A percentile compares a stretch with the other conserved stretches of the same genome.
phyloP scores from a whole-genome alignment of 2,888 invertebrate species.

The Seira ritae region DNA sequence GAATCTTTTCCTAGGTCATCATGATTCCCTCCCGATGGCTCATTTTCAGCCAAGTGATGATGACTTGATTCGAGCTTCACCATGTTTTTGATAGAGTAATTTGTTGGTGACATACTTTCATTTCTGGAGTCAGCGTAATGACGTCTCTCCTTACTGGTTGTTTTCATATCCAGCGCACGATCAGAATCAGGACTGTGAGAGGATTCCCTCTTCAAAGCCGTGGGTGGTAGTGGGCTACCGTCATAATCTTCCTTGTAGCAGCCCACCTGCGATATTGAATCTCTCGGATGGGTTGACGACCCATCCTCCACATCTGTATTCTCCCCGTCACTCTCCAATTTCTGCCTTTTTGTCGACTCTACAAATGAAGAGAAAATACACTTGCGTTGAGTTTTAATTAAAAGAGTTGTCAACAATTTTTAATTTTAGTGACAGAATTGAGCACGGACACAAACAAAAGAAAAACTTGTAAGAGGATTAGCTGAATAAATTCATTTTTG shows the following conservation, averaged over 20 bases:
- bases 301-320: conserved; percentile 51
- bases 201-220: conserved; percentile 20
- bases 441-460: no score
- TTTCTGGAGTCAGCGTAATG: conserved; percentile 14
- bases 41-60: conserved; percentile 54
- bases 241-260: conserved; percentile 58
- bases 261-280: conserved; percentile 36
- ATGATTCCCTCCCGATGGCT: no score
- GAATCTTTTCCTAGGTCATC: conserved; percentile 23
- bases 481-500: no score
- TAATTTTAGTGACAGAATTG: no score
- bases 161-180: conserved; percentile 51
- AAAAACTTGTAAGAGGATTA: no score
- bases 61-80: conserved; percentile 33
- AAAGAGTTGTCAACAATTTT: conserved; percentile 14
- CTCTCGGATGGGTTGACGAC: conserved; percentile 3
- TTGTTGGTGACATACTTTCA: conserved; percentile 55
- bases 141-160: conserved; percentile 20
- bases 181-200: conserved; percentile 55
- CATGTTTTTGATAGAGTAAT: conserved; percentile 66
- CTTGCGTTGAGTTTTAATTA: conserved; percentile 22
- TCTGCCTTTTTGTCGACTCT: conserved; percentile 71
- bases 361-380: conserved; percentile 63
- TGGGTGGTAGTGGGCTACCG: conserved; percentile 28
- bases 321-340: conserved; percentile 68